A percentile compares a stretch with the other conserved stretches of the same genome.
phyloP scores from a whole-genome alignment of 2,113 vertebrate genomes.

The Gobio gobio region DNA sequence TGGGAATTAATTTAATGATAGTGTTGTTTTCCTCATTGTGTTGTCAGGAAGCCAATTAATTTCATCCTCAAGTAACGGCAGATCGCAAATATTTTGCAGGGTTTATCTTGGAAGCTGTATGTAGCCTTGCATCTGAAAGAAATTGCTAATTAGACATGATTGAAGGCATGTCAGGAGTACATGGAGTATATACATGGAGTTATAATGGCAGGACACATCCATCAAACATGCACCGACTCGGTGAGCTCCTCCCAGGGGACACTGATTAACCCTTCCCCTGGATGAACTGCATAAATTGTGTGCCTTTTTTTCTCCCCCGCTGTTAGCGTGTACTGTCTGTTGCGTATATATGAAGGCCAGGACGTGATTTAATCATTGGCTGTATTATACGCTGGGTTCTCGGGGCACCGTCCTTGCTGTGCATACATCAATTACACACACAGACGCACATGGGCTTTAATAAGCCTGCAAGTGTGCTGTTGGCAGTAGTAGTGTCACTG shows the following conservation, averaged over 20 bases:
- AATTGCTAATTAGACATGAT: conserved; percentile 51
- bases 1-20: conserved; percentile 24
- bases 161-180: conserved; percentile 34
- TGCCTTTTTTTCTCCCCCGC: not conserved
- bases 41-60: conserved; percentile 48
- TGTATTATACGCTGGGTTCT: not conserved
- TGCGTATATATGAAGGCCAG: not conserved
- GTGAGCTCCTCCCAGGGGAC: conserved; percentile 27
- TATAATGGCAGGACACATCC: conserved; percentile 42
- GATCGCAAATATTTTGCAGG: conserved; percentile 30
- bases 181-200: conserved; percentile 1
- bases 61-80: conserved; percentile 37
- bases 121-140: conserved; percentile 15
- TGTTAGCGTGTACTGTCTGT: not conserved
- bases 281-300: conserved; percentile 17
- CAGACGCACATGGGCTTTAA: conserved; percentile 30
- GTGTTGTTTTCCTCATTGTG: not conserved
- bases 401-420: not conserved
- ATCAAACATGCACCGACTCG: conserved; percentile 23
- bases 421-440: conserved; percentile 18
- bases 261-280: conserved; percentile 27
- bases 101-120: conserved; percentile 9
- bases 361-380: conserved; percentile 30
- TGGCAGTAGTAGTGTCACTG: conserved; percentile 25
- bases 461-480: conserved; percentile 6